Conservation (phyloP, 2,113 vertebrate species). For the Bothrops jararaca region DNA sequence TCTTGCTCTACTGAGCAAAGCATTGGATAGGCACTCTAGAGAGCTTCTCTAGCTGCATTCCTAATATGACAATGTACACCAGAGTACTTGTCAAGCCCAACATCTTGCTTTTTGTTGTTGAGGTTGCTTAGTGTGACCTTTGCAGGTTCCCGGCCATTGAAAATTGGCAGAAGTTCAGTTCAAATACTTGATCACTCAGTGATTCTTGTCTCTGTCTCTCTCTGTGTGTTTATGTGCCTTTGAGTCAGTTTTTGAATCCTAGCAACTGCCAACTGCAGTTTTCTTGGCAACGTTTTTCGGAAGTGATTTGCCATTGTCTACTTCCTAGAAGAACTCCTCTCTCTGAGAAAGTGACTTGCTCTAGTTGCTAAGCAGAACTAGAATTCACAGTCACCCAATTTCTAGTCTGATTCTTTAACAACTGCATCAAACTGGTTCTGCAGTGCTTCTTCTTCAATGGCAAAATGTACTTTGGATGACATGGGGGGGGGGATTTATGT, state of each 20-base stretch:
- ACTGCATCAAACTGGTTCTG: background rate
- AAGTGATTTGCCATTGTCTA: background rate
- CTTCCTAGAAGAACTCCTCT: background rate
- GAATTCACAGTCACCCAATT: background rate
- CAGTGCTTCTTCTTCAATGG: background rate
- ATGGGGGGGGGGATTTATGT: no score
- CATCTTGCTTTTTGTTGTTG: background rate
- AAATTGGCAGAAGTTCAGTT: background rate
- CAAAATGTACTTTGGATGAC: background rate
- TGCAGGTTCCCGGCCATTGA: background rate
- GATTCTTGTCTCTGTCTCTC: background rate
- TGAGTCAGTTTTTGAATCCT: background rate
- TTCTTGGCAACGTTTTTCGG: background rate
- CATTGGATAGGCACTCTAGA: background rate
- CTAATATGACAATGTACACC: background rate
- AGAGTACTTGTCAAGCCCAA: background rate
- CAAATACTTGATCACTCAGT: background rate
- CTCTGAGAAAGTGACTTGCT: background rate
- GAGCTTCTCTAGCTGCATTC: background rate
- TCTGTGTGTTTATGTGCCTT: background rate
- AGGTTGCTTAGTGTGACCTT: background rate
- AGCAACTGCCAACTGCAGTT: background rate
- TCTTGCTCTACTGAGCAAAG: background rate
- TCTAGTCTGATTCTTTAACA: background rate
- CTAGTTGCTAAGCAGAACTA: background rate